These are phyloP conservation scores for Morelia viridis DNA, from an alignment of 2,797 vertebrate genomes.

Conservation along the genomic window DNA sequence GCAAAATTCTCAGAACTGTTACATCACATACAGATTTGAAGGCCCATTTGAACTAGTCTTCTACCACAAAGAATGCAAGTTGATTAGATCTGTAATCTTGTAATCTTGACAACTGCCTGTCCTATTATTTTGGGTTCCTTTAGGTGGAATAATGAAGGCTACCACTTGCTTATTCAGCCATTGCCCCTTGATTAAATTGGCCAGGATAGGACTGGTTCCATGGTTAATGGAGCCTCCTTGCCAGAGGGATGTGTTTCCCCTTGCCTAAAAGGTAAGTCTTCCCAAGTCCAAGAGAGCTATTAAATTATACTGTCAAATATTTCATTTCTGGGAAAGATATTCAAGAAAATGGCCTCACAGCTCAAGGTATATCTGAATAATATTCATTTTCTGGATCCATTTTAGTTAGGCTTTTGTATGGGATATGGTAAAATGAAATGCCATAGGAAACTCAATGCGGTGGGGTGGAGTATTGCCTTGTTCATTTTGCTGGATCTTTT, in stretches of 20 bases:
- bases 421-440: neutral
- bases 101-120: neutral
- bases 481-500: neutral
- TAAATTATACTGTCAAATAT: neutral
- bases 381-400: neutral
- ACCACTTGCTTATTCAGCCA: neutral
- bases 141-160: neutral
- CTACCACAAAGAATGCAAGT: neutral
- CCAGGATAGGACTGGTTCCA: neutral
- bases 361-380: too few relatives aligned
- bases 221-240: neutral
- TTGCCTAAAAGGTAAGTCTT: neutral
- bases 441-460: too few relatives aligned
- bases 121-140: neutral
- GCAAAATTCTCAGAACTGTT: neutral
- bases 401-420: neutral
- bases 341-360: too few relatives aligned
- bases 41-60: neutral
- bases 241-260: neutral
- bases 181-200: neutral
- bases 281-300: neutral
- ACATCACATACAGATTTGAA: neutral
- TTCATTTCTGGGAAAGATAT: neutral
- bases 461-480: neutral
- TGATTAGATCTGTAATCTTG: neutral